Conservation (phyloP, 2,113 vertebrate genomes). For the Ptyas mucosa region DNA sequence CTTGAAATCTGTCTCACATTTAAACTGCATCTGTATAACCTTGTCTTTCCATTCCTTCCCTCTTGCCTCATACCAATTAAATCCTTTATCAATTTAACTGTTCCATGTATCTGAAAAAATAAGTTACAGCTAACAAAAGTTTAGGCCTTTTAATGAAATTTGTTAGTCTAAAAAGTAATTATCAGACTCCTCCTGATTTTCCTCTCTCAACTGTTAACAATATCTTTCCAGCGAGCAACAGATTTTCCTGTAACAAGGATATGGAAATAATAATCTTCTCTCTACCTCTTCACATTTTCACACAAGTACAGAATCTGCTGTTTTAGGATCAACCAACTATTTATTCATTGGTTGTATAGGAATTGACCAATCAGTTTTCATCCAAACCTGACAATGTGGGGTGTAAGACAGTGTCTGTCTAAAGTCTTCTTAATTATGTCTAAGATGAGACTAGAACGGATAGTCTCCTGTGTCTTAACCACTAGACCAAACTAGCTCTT, state of each 20-base stretch:
- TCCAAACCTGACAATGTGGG: too few relatives aligned
- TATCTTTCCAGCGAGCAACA: neutral
- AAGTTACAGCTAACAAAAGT: neutral
- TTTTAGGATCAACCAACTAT: too few relatives aligned
- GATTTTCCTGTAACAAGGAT: neutral
- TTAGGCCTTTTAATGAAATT: neutral
- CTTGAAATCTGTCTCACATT: neutral
- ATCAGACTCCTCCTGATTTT: neutral
- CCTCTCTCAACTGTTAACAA: neutral
- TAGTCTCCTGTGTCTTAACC: too few relatives aligned
- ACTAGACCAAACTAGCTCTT: too few relatives aligned
- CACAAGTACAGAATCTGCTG: too few relatives aligned
- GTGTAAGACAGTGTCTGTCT: too few relatives aligned
- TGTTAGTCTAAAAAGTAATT: neutral
- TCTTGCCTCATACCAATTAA: neutral
- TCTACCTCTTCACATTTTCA: too few relatives aligned
- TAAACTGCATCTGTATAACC: neutral
- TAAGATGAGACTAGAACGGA: too few relatives aligned
- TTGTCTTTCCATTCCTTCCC: neutral
- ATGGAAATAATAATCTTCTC: too few relatives aligned
- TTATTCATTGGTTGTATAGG: too few relatives aligned
- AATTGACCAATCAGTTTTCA: too few relatives aligned
- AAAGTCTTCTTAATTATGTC: too few relatives aligned
- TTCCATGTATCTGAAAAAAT: neutral
- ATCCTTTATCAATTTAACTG: neutral